Evolutionary conservation across 2,113 vertebrate species (phyloP).

Genomic region (Alligator mississippiensis): DNA sequence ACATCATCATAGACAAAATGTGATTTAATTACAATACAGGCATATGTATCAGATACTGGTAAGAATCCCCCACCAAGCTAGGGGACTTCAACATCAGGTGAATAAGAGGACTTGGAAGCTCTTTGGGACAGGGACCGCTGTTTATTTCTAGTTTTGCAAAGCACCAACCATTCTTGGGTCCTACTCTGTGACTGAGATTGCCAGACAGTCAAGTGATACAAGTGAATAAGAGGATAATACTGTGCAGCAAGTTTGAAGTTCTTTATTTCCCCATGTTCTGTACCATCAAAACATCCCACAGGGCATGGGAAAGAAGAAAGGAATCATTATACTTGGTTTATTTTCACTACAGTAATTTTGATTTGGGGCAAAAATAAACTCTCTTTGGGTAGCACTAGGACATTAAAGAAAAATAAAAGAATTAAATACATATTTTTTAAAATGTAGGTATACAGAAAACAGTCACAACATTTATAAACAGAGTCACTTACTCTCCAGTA

Average conservation of each 20-base stretch:
- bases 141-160: no score
- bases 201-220: neutral
- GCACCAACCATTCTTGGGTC: no score
- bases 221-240: neutral
- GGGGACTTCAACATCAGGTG: neutral
- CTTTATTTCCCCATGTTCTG: neutral
- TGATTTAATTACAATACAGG: neutral
- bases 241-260: neutral
- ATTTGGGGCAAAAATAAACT: neutral
- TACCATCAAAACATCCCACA: neutral
- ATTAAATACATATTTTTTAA: neutral
- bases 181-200: no score
- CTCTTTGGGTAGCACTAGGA: neutral
- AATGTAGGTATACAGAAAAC: neutral
- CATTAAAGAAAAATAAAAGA: constrained; percentile 12
- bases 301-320: neutral
- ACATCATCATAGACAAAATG: neutral
- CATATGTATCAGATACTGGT: neutral
- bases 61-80: neutral
- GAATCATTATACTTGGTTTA: constrained; percentile 10
- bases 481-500: constrained; percentile 87
- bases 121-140: neutral
- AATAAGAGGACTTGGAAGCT: neutral
- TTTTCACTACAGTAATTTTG: neutral
- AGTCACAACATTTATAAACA: neutral